Percentiles rank a stretch among this genome's conserved stretches.
Conservation (phyloP, 2,888 invertebrate species). For the Stenodema calcarata region DNA sequence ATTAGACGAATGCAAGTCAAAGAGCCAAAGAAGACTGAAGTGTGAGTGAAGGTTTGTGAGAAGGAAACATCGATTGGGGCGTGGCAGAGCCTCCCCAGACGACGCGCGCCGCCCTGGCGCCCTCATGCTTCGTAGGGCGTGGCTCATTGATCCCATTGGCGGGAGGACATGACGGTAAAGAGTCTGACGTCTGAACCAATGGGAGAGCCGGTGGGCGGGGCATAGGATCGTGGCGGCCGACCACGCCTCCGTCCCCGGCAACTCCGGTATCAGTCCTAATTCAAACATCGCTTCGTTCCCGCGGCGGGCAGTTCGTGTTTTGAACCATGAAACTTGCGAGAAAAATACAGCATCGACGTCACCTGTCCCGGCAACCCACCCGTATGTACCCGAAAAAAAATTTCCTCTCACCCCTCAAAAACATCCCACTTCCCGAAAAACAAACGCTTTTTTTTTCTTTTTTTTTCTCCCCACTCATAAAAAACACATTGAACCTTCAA, state of each 20-base stretch:
- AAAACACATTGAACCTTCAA: too few species aligned
- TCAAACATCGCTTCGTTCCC: constrained; percentile 21
- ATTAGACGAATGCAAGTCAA: constrained; percentile 27
- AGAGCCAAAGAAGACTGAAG: constrained; percentile 43
- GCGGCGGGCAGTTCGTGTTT: constrained; percentile 19
- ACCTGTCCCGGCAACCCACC: constrained; percentile 28
- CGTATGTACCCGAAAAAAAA: constrained; percentile 38
- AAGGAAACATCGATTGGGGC: background rate
- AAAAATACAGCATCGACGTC: constrained; percentile 41
- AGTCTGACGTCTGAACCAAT: background rate
- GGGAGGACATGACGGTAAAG: background rate
- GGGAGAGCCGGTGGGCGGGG: background rate
- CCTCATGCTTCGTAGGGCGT: background rate
- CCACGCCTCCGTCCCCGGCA: constrained; percentile 1
- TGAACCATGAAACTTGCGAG: constrained; percentile 41
- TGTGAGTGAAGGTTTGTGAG: constrained; percentile 7
- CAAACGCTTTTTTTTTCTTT: background rate
- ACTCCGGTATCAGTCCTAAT: background rate
- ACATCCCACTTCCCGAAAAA: background rate
- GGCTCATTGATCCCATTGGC: constrained; percentile 22
- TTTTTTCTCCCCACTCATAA: too few species aligned
- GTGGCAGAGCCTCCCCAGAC: background rate
- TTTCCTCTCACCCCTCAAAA: background rate
- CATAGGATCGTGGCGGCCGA: background rate
- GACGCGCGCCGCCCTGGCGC: background rate